Base-by-base conservation (phyloP, 2,888 invertebrate genomes). In the Mamestra brassicae region DNA sequence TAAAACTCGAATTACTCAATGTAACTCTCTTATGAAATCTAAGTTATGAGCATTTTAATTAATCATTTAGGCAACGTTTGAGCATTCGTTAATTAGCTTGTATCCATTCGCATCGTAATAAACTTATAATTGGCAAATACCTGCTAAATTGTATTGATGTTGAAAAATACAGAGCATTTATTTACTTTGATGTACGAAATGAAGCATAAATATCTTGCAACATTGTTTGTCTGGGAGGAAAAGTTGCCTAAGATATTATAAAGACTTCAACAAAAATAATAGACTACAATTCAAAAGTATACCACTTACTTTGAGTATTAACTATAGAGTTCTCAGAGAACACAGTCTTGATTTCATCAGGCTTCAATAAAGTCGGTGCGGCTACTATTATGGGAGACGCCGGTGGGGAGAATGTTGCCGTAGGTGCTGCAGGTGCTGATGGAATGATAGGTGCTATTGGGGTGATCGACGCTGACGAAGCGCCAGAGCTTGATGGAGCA, bases 251-350 rank as follows among this genome's bases (percentile, higher is more conserved):
- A 80, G 17, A 36, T 47, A 61, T 45, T 66, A 61, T 65, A 26
- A 50, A 42, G 17, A 17, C 45, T 17, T 26, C 13, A 47, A 17
- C 8, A 52, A 76, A 76, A 76, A 76, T 45, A 69, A 69, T 45
- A 45, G 11, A 57, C 17, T 17, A 50, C 11, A 60, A 7, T 13
- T 11, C 26, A 3, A 36, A 50, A 68, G 34, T 4, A 26, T 38
- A 11, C 4, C 47, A 87, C 93, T 91, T 85, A 94, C 94, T 93
- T 81, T 94, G 92, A 65, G 89, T 91, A 60, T 92, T 93, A 54
- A 89, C 90, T 67, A 91, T 80, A 15, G 92, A 87, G 68, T 92
- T 93, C 64, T 89, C 90, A 47, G 89, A 82, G 11, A 90, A 79
- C 15, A 89, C 36, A 57, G 85, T 78, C 11, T 85, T 87, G 15